These are phyloP conservation scores for Platyura marginata DNA, from an alignment of 1,140 invertebrate species.

Conservation along the genomic window DNA sequence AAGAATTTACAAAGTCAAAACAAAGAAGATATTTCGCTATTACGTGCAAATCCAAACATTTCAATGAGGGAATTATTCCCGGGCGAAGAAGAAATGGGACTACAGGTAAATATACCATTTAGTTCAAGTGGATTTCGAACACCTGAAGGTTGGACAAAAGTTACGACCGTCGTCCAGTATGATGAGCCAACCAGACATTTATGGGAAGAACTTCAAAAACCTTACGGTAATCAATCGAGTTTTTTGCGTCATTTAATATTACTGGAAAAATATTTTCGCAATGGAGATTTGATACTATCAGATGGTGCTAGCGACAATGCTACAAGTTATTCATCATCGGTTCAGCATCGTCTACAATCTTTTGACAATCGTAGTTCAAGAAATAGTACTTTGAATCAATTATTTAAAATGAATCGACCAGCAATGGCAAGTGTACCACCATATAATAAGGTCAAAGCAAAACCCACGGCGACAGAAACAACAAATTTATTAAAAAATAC, in stretches of 20 bases:
- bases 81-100: constrained; percentile 57
- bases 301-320: constrained; percentile 52
- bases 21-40: constrained; percentile 24
- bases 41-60: constrained; percentile 59
- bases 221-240: constrained; percentile 67
- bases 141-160: constrained; percentile 65
- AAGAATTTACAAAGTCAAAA: constrained; percentile 1
- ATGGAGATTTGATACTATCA: constrained; percentile 52
- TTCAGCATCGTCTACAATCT: constrained; percentile 54
- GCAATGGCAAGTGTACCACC: neutral
- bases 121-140: constrained; percentile 25
- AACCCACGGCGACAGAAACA: neutral
- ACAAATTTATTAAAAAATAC: neutral
- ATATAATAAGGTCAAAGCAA: constrained; percentile 1
- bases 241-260: constrained; percentile 63
- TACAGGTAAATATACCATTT: constrained; percentile 37
- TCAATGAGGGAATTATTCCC: constrained; percentile 61
- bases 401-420: neutral
- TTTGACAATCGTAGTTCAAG: constrained; percentile 38
- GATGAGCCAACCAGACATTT: constrained; percentile 59
- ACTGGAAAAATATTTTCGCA: constrained; percentile 60
- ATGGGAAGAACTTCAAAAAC: constrained; percentile 63
- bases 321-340: constrained; percentile 55
- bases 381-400: neutral
- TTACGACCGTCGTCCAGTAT: constrained; percentile 56